These are phyloP conservation scores for Agriopis aurantiaria DNA, from an alignment of 2,888 invertebrate genomes.

Conservation along the genomic window DNA sequence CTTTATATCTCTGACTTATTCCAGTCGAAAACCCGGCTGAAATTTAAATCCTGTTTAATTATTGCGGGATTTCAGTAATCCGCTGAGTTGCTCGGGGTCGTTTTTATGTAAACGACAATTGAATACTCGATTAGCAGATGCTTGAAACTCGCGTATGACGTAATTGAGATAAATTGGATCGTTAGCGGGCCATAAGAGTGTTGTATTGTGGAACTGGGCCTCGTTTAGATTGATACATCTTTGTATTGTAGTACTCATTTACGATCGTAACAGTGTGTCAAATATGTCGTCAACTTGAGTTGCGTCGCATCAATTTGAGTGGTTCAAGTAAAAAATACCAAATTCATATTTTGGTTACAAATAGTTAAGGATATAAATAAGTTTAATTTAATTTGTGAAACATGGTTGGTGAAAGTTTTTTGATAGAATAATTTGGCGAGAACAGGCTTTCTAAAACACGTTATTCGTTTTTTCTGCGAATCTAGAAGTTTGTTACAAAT, in stretches of 20 bases:
- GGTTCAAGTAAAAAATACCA: no score
- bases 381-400: no score
- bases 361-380: no score
- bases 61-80: slow-evolving; percentile 54
- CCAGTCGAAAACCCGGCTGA: slow-evolving; percentile 53
- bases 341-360: no score
- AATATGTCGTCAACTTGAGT: no score
- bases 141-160: slow-evolving; percentile 21
- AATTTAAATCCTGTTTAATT: slow-evolving; percentile 68
- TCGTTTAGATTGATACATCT: neutral
- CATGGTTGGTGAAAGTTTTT: no score
- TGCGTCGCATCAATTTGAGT: no score
- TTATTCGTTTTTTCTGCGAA: no score
- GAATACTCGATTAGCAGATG: slow-evolving; percentile 33
- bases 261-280: neutral
- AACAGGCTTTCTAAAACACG: no score
- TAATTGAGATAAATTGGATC: slow-evolving; percentile 26
- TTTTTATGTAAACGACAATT: slow-evolving; percentile 43
- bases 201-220: slow-evolving; percentile 12
- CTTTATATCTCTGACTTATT: neutral
- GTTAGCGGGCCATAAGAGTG: slow-evolving; percentile 17
- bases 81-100: slow-evolving; percentile 44
- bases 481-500: no score
- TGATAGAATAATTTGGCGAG: no score
- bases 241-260: neutral